Percentiles rank a stretch among this genome's conserved stretches.
Evolutionary conservation across 2,888 invertebrate genomes (phyloP).

Genomic region (Nemotelus pantherinus): DNA sequence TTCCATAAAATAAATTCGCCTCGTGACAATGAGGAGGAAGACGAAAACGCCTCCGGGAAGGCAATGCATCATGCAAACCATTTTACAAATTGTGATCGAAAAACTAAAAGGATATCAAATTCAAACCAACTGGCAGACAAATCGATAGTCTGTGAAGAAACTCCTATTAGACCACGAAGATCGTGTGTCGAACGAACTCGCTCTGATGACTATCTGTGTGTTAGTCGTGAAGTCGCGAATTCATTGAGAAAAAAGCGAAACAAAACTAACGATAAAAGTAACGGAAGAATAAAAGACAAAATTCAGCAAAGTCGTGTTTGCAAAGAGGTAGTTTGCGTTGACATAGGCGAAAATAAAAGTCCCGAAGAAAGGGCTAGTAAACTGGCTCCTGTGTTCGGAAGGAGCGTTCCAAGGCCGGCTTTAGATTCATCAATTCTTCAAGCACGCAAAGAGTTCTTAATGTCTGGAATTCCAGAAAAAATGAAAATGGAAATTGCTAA

Average conservation of each 20-base stretch:
- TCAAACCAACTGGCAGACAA: not conserved
- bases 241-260: conserved; percentile 37
- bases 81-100: not conserved
- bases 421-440: conserved; percentile 69
- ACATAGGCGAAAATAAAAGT: conserved; percentile 56
- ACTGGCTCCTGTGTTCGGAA: conserved; percentile 78
- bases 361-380: conserved; percentile 64
- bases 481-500: conserved; percentile 69
- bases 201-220: conserved; percentile 59
- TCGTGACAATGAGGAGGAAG: conserved; percentile 44
- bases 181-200: conserved; percentile 60
- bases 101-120: not conserved
- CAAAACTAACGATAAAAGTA: not conserved
- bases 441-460: conserved; percentile 76
- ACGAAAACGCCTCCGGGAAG: conserved; percentile 12
- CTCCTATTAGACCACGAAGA: conserved; percentile 56
- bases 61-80: not conserved
- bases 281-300: not conserved
- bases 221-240: conserved; percentile 54
- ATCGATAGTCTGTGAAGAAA: not conserved
- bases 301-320: too few relatives aligned
- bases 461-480: conserved; percentile 76
- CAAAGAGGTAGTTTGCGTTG: conserved; percentile 58
- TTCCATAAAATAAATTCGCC: conserved; percentile 66
- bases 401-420: conserved; percentile 67